These are phyloP conservation scores for Augochlora pura DNA, from an alignment of 1,140 invertebrate genomes.

Conservation along the genomic window DNA sequence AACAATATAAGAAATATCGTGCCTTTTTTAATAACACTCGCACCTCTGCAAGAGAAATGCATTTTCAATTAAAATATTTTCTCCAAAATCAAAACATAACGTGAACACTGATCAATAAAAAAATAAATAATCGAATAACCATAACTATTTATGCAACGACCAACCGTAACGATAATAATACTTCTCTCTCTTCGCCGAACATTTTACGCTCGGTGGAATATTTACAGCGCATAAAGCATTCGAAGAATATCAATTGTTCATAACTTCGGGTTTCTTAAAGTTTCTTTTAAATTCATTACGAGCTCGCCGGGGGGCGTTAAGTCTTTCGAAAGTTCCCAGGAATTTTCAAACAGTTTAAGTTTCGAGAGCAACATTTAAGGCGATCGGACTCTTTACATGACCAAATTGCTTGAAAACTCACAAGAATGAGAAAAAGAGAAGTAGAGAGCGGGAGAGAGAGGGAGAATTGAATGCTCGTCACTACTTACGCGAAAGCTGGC, in stretches of 20 bases:
- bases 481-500: constrained; percentile 51
- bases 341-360: background rate
- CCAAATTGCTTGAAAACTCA: constrained; percentile 29
- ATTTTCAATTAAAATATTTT: no score
- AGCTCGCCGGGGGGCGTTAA: background rate
- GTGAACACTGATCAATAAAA: no score
- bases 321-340: background rate
- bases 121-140: no score
- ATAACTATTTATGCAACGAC: no score
- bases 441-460: background rate
- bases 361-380: constrained; percentile 21
- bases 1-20: no score
- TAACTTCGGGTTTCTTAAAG: background rate
- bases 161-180: no score
- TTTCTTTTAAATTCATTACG: constrained; percentile 14
- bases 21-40: no score
- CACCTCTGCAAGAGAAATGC: no score
- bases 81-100: no score
- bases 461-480: constrained; percentile 20
- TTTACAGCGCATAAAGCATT: no score
- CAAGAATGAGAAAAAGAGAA: background rate
- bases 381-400: constrained; percentile 23
- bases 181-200: no score
- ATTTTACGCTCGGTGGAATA: no score
- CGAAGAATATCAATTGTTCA: background rate